These are phyloP conservation scores for Yponomeuta malinellus DNA, from an alignment of 2,888 invertebrate genomes.

Conservation along the genomic window DNA sequence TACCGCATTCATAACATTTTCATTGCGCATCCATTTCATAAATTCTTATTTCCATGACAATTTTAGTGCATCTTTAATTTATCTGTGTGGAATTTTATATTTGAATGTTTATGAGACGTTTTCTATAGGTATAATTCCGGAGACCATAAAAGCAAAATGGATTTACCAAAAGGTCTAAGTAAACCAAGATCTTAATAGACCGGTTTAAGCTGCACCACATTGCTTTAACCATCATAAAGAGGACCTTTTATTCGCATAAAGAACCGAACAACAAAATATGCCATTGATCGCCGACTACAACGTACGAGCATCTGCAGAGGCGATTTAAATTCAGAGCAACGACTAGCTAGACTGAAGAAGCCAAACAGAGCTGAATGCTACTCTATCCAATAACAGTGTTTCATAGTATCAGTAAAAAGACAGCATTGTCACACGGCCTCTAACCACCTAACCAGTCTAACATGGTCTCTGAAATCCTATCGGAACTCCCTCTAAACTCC, in stretches of 20 bases:
- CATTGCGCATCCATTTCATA: not conserved
- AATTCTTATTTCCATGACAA: not conserved
- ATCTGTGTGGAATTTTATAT: not conserved
- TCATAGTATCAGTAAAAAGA: slow-evolving; percentile 64
- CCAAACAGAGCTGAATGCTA: slow-evolving; percentile 56
- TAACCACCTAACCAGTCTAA: slow-evolving; percentile 38
- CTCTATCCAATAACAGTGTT: slow-evolving; percentile 69
- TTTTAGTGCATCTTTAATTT: not conserved
- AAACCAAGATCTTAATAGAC: not conserved
- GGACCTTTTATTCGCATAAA: not conserved
- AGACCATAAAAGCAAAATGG: not conserved
- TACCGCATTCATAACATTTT: slow-evolving; percentile 4
- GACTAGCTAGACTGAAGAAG: slow-evolving; percentile 58
- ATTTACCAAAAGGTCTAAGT: not conserved
- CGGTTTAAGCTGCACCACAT: not conserved
- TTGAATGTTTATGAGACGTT: not conserved
- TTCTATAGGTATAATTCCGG: not conserved
- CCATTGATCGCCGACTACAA: not conserved
- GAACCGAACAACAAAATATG: not conserved
- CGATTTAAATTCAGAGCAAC: slow-evolving; percentile 67
- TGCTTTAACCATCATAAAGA: not conserved
- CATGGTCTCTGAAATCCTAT: slow-evolving; percentile 32
- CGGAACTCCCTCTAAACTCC: slow-evolving; percentile 29
- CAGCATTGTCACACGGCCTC: slow-evolving; percentile 65
- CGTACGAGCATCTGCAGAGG: slow-evolving; percentile 47